These are phyloP conservation scores for Drosophila nikananu DNA, from an alignment of 1,140 invertebrate species.

Conservation along the genomic window DNA sequence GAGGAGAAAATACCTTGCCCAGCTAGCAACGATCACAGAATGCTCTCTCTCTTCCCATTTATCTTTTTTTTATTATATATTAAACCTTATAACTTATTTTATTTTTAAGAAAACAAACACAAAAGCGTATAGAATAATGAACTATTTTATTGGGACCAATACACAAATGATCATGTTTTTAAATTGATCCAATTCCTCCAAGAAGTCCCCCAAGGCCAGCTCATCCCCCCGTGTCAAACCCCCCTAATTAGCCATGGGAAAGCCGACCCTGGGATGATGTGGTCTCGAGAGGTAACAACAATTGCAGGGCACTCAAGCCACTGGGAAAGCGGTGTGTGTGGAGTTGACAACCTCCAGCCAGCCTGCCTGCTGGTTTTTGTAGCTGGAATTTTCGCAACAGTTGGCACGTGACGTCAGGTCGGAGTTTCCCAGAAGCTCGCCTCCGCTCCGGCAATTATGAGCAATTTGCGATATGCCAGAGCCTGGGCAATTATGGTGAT, in stretches of 20 bases:
- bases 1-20: background rate
- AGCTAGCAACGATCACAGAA: conserved; percentile 21
- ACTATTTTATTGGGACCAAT: background rate
- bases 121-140: background rate
- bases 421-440: conserved; percentile 62
- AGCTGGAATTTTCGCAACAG: conserved; percentile 21
- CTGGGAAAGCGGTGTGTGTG: background rate
- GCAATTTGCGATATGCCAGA: conserved; percentile 44
- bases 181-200: background rate
- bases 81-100: background rate
- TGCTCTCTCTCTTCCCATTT: background rate
- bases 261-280: background rate
- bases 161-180: background rate
- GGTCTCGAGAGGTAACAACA: background rate
- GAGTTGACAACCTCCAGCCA: conserved; percentile 27
- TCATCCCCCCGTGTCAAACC: background rate
- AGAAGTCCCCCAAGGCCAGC: background rate
- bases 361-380: too few species aligned
- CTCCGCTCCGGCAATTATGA: conserved; percentile 50
- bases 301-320: background rate
- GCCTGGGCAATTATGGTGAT: conserved; percentile 40
- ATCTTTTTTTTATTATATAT: background rate
- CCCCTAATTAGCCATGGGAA: conserved; percentile 11
- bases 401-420: conserved; percentile 68
- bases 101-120: background rate